Evolutionary conservation across 2,113 vertebrate genomes (phyloP).

Genomic region (Raja brachyura): DNA sequence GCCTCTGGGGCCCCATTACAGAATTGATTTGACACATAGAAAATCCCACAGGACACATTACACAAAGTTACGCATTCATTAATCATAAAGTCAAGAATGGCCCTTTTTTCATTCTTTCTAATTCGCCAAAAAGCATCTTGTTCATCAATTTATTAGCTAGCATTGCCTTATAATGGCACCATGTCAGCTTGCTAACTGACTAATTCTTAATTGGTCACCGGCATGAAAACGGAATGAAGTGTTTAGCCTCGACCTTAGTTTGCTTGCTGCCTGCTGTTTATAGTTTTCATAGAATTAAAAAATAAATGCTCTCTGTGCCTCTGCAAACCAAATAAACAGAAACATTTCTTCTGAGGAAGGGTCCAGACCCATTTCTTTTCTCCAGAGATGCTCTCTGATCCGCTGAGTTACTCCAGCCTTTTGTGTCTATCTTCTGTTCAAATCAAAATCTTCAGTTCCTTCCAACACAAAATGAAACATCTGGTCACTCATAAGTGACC

Average conservation of each 20-base stretch:
- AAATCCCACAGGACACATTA: conserved; percentile 61
- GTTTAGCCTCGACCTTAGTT: background rate
- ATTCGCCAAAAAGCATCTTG: conserved; percentile 49
- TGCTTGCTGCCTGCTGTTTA: background rate
- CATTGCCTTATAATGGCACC: background rate
- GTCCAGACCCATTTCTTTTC: no score
- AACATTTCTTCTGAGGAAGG: background rate
- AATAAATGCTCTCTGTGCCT: background rate
- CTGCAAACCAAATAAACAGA: background rate
- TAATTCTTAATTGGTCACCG: background rate
- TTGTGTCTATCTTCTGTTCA: no score
- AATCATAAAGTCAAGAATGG: conserved; percentile 62
- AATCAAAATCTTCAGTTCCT: no score
- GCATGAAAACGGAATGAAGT: background rate
- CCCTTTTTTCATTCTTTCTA: conserved; percentile 54
- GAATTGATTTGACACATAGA: conserved; percentile 67
- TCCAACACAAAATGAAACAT: background rate
- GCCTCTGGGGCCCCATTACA: conserved; percentile 56
- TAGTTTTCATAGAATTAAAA: background rate
- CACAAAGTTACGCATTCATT: conserved; percentile 65
- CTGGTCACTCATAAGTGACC: background rate
- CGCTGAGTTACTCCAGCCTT: no score
- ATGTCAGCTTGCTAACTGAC: background rate
- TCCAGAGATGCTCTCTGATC: no score
- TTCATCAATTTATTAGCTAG: background rate